These are phyloP conservation scores for Tipula unca DNA, from an alignment of 2,888 invertebrate species.

Conservation along the genomic window DNA sequence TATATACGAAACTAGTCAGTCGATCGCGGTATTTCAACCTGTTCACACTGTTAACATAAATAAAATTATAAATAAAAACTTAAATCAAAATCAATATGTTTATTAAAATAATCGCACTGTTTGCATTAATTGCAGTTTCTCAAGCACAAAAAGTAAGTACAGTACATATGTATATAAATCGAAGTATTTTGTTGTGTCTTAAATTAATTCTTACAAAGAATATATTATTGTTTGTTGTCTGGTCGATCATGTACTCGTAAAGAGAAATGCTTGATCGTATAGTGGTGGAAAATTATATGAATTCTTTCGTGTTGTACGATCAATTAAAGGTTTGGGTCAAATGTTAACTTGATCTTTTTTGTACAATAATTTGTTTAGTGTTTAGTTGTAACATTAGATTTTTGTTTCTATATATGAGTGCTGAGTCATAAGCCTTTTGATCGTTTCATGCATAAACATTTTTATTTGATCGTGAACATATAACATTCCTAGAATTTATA, in stretches of 20 bases:
- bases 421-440: background rate
- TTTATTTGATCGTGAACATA: too few relatives aligned
- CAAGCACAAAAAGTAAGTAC: constrained; percentile 26
- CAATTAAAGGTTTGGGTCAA: background rate
- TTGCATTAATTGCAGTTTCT: constrained; percentile 30
- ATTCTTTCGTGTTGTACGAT: background rate
- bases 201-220: background rate
- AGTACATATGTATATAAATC: background rate
- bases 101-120: constrained; percentile 28
- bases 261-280: background rate
- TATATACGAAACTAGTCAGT: background rate
- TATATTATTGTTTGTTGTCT: background rate
- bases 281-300: background rate
- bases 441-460: too few relatives aligned
- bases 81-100: constrained; percentile 21
- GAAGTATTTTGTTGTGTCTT: background rate
- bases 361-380: background rate
- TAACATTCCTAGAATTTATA: too few relatives aligned
- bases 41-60: background rate
- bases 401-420: background rate
- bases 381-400: background rate
- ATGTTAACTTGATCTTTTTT: background rate
- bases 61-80: too few relatives aligned
- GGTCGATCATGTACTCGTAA: background rate
- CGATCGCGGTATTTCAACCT: background rate